Conservation (phyloP, 2,888 invertebrate genomes). For the Polydesmus complanatus region DNA sequence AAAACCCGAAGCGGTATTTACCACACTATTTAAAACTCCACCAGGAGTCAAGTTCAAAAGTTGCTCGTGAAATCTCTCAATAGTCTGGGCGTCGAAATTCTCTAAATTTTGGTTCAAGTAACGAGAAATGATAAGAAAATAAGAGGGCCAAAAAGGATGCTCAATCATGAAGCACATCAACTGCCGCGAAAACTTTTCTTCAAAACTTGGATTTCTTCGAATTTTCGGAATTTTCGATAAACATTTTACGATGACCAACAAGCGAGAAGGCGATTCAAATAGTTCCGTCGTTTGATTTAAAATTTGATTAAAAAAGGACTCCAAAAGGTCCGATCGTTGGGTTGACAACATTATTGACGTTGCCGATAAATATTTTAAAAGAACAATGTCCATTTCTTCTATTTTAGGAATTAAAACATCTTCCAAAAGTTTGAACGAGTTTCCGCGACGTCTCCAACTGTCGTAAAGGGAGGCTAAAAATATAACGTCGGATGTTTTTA, state of each 20-base stretch:
- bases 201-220: neutral
- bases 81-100: neutral
- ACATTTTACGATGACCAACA: constrained; percentile 4
- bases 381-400: neutral
- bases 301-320: neutral
- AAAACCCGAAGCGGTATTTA: constrained; percentile 1
- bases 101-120: constrained; percentile 2
- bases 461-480: neutral
- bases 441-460: neutral
- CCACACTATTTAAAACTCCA: neutral
- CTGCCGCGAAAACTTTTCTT: neutral
- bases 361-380: constrained; percentile 10
- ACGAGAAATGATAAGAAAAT: no score
- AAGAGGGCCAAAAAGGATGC: neutral
- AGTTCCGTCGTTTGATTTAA: constrained; percentile 1
- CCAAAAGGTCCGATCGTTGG: neutral
- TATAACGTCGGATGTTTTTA: constrained; percentile 6
- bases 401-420: neutral
- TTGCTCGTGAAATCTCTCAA: neutral
- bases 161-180: constrained; percentile 2
- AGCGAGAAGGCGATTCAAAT: constrained; percentile 7
- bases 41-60: neutral
- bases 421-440: constrained; percentile 1
- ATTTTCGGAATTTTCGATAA: constrained; percentile 2
- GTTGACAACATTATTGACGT: neutral